Percentiles rank a stretch among this genome's conserved stretches.
Evolutionary conservation across 1,140 invertebrate genomes (phyloP).

Genomic region (Portunus trituberculatus): DNA sequence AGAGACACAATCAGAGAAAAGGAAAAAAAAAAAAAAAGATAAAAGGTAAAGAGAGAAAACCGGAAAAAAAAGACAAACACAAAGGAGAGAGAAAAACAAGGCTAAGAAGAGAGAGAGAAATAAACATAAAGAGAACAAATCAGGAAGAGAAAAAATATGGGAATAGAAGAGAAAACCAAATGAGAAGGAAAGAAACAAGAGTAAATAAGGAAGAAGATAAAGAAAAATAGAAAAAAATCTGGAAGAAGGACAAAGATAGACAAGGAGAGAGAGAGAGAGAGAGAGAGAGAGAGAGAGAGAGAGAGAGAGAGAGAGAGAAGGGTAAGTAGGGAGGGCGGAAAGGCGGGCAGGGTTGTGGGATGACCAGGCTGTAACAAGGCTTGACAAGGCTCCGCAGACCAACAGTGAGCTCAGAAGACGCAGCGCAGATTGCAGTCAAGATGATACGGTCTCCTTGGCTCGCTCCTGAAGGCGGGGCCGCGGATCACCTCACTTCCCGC

Average conservation of each 20-base stretch:
- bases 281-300: not conserved
- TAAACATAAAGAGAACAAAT: not conserved
- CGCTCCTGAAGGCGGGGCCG: not conserved
- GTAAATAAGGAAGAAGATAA: not conserved
- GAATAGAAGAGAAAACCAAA: too few species aligned
- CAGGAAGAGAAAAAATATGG: not conserved
- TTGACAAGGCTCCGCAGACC: not conserved
- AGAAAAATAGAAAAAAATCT: not conserved
- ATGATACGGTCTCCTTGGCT: not conserved
- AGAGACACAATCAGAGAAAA: not conserved
- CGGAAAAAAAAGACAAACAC: not conserved
- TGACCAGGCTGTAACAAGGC: not conserved
- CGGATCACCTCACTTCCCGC: not conserved
- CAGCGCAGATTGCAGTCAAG: not conserved
- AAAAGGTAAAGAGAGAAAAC: not conserved
- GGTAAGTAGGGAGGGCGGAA: not conserved
- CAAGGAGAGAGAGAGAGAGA: not conserved
- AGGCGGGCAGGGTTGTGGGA: not conserved
- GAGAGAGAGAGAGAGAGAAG: slow-evolving; percentile 5
- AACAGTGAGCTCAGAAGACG: not conserved
- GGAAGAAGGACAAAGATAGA: not conserved
- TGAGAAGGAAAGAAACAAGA: not conserved
- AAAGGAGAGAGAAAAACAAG: not conserved
- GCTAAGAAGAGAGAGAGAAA: too few species aligned
- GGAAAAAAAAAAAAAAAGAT: not conserved